Conservation (phyloP, 1,140 invertebrate genomes). For the Lethrus apterus region DNA sequence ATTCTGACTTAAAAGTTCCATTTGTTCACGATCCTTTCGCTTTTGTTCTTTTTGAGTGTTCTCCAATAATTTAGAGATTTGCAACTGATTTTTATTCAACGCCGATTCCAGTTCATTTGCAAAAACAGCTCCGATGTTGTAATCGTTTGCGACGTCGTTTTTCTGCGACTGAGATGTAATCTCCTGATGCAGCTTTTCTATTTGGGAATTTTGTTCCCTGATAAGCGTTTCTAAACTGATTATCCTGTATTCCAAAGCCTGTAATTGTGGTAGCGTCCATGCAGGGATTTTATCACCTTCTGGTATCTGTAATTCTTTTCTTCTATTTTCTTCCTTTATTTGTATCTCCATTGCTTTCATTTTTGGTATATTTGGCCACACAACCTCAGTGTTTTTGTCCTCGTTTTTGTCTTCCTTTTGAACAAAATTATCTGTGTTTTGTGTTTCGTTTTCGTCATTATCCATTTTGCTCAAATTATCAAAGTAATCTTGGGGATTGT, state of each 20-base stretch:
- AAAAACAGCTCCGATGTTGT: slow-evolving; percentile 24
- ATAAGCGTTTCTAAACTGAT: slow-evolving; percentile 28
- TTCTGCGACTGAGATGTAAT: slow-evolving; percentile 37
- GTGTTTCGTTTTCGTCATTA: slow-evolving; percentile 18
- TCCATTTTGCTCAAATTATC: slow-evolving; percentile 31
- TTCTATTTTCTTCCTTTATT: slow-evolving; percentile 28
- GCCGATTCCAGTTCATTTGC: slow-evolving; percentile 33
- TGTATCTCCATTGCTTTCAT: slow-evolving; percentile 40
- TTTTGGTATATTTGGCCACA: slow-evolving; percentile 46
- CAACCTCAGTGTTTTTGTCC: slow-evolving; percentile 4
- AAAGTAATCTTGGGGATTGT: slow-evolving; percentile 34
- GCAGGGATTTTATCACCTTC: slow-evolving; percentile 22
- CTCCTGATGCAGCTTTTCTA: slow-evolving; percentile 39
- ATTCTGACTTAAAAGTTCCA: slow-evolving; percentile 42
- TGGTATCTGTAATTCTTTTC: slow-evolving; percentile 23
- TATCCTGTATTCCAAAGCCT: slow-evolving; percentile 30
- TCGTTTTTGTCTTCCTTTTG: slow-evolving; percentile 19
- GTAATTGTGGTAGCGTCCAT: slow-evolving; percentile 24
- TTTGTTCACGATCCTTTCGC: slow-evolving; percentile 42
- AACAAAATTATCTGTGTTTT: slow-evolving; percentile 17
- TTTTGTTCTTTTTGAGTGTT: slow-evolving; percentile 33
- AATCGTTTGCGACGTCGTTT: slow-evolving; percentile 33
- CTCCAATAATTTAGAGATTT: slow-evolving; percentile 40
- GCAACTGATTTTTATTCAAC: slow-evolving; percentile 41
- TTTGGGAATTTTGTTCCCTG: slow-evolving; percentile 38